Percentiles rank a stretch among this genome's conserved stretches.
Evolutionary conservation across 2,797 vertebrate genomes (phyloP).

Genomic region (Danio albolineatus): DNA sequence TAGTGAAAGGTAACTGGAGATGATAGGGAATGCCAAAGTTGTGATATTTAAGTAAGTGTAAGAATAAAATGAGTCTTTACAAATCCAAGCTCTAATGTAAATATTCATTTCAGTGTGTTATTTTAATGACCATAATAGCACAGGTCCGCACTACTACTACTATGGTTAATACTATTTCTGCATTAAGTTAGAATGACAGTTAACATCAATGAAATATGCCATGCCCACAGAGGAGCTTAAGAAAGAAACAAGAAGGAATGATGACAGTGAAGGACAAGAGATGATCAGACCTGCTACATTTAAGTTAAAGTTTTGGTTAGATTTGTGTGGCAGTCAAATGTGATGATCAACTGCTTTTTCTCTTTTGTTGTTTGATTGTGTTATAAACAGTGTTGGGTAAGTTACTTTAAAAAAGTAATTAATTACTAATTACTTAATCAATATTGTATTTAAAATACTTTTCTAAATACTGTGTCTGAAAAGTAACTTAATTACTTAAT

Average conservation of each 20-base stretch:
- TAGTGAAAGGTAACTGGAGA: conserved; percentile 6
- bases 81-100: not conserved
- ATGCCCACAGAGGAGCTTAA: not conserved
- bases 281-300: not conserved
- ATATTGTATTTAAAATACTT: too few species aligned
- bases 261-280: not conserved
- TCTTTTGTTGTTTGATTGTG: too few species aligned
- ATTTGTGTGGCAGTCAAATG: not conserved
- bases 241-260: not conserved
- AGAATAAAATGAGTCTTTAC: not conserved
- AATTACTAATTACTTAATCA: too few species aligned
- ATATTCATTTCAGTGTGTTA: not conserved
- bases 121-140: too few species aligned
- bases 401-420: too few species aligned
- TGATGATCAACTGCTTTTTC: not conserved
- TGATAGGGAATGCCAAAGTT: not conserved
- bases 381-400: too few species aligned
- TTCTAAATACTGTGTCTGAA: too few species aligned
- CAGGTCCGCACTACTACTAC: too few species aligned
- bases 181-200: too few species aligned
- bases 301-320: not conserved
- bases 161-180: too few species aligned
- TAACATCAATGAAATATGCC: too few species aligned
- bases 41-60: not conserved
- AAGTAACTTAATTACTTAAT: too few species aligned